A percentile compares a stretch with the other conserved stretches of the same genome.
Conservation (phyloP, 2,888 invertebrate genomes). For the Athetis lepigone region DNA sequence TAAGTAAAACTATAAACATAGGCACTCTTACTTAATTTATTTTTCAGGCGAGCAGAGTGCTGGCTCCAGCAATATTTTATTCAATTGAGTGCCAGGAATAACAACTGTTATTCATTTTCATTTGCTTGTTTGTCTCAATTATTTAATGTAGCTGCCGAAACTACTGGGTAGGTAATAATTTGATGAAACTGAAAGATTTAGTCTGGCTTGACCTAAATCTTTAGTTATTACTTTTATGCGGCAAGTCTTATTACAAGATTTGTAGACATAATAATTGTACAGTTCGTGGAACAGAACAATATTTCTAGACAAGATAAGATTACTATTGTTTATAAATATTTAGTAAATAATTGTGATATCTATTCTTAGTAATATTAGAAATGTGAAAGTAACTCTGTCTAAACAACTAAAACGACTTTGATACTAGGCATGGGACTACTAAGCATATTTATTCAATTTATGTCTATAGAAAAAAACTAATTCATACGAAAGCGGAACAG, state of each 20-base stretch:
- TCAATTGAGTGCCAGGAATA: conserved; percentile 42
- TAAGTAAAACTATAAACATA: conserved; percentile 2
- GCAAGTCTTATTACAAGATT: background rate
- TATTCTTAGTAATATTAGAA: no score
- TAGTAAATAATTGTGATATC: no score
- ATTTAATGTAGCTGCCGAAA: conserved; percentile 34
- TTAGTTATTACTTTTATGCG: conserved; percentile 10
- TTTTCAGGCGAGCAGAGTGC: background rate
- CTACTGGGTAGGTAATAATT: conserved; percentile 24
- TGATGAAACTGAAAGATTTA: conserved; percentile 3
- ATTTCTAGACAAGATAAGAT: no score
- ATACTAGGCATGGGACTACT: no score
- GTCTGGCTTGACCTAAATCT: conserved; percentile 21
- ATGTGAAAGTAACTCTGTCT: no score
- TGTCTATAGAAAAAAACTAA: no score
- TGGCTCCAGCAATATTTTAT: conserved; percentile 24
- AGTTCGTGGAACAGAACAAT: background rate
- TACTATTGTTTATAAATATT: no score
- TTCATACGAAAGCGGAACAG: no score
- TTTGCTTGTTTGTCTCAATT: conserved; percentile 36
- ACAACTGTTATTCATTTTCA: conserved; percentile 44
- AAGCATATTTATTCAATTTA: no score
- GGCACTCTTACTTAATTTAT: conserved; percentile 10
- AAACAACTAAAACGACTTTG: no score
- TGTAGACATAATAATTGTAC: no score